These are phyloP conservation scores for Acipenser oxyrinchus DNA, from an alignment of 2,797 vertebrate genomes.

Conservation along the genomic window DNA sequence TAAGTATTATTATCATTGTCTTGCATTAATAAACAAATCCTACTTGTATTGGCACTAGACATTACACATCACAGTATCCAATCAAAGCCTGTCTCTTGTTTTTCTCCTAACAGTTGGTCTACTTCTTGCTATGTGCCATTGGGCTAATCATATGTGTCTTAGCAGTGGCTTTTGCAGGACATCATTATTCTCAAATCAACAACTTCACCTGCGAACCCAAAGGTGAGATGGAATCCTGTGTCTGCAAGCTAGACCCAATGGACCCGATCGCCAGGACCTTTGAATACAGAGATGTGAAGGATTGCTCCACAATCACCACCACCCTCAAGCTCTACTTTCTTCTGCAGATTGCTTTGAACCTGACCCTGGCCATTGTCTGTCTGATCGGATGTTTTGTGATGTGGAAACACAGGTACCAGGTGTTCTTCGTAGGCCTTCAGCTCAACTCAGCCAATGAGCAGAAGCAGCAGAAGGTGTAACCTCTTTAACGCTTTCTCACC, in stretches of 20 bases:
- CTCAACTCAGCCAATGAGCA: conserved; percentile 39
- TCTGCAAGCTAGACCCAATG: conserved; percentile 61
- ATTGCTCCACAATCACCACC: conserved; percentile 65
- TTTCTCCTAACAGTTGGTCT: conserved; percentile 66
- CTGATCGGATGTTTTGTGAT: conserved; percentile 75
- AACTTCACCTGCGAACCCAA: conserved; percentile 54
- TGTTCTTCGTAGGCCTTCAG: conserved; percentile 79
- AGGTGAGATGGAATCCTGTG: conserved; percentile 45
- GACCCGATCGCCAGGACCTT: conserved; percentile 83
- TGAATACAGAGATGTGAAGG: conserved; percentile 55
- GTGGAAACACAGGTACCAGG: conserved; percentile 95
- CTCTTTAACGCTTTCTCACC: background rate
- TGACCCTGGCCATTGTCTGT: conserved; percentile 71
- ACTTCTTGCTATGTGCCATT: conserved; percentile 76
- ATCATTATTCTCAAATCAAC: conserved; percentile 68
- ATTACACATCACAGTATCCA: too few species aligned
- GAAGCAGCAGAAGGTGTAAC: conserved; percentile 59
- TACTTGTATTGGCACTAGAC: too few species aligned
- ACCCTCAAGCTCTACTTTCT: conserved; percentile 72
- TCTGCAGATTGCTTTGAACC: conserved; percentile 80
- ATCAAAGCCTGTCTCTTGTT: background rate
- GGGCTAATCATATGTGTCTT: conserved; percentile 73
- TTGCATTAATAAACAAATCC: too few species aligned
- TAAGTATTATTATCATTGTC: too few species aligned
- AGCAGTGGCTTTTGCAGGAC: conserved; percentile 73